Base-by-base conservation (phyloP, 1,140 invertebrate genomes). In the Agrypnia vestita region DNA sequence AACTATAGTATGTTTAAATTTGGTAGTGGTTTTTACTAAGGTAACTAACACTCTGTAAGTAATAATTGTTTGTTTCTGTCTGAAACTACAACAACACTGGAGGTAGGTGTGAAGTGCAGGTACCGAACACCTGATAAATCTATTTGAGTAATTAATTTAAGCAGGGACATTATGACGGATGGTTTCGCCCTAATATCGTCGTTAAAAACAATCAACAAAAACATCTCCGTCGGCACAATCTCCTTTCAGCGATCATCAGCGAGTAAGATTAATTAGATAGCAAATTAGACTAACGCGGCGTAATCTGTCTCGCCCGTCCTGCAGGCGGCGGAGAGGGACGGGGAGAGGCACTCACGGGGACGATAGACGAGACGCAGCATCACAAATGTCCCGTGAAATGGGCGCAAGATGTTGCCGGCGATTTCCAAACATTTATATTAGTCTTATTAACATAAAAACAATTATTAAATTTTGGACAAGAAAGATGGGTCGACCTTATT, bases 191-290 rank as follows among this genome's bases (percentile, higher is more conserved):
- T 64, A 62, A 56, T 62, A 46, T 59, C 62, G 43, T 53, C 61
- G 43, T 77, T 78, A 78, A 78, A 78, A 78, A 78, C 76, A 71
- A 71, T 78, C 76, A 78, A 64, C 76, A 72, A 78, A 78, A 78
- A 69, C 49, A 78, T 61, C 76, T 59, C 76, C 76, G 62, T 67
- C 61, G 61, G 61, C 61, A 43, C 59, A 67, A 64, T 77, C 61
- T 64, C 59, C 61, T 77, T 55, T 67, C 61, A 77, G 59, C 75
- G 61, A 53, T 64, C 76, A 43, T 53, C 64, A 35, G 17, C 51
- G 71, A 78, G 59, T 44, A 78, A 79, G 80, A 81, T 81, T 81
- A 81, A 81, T 81, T 81, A 75, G 76, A 81, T 76, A 79, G 72
- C 62, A 78, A 81, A 81, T 81, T 75, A 79, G 59, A 78, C 71